Conservation (phyloP, 2,797 vertebrate species). For the Discoglossus pictus region DNA sequence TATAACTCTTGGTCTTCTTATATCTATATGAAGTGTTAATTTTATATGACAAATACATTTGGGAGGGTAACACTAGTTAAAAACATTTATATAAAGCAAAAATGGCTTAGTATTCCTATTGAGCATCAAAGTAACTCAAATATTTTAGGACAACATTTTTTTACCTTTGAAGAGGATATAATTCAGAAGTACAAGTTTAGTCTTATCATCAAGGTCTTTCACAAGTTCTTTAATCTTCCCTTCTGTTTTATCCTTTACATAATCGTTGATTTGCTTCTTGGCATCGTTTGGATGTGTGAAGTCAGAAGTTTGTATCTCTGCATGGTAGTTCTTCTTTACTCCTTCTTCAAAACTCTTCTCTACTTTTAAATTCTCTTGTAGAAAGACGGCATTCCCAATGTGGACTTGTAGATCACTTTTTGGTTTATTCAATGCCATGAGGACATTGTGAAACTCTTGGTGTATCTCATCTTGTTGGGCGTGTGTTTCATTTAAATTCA, state of each 20-base stretch:
- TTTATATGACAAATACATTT: too few species aligned
- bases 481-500: conserved; percentile 71
- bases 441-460: conserved; percentile 70
- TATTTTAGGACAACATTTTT: too few species aligned
- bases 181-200: conserved; percentile 83
- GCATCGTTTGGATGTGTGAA: conserved; percentile 69
- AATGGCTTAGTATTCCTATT: too few species aligned
- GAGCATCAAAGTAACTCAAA: too few species aligned
- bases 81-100: too few species aligned
- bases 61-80: too few species aligned
- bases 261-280: conserved; percentile 74
- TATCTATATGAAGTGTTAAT: too few species aligned
- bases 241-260: conserved; percentile 78
- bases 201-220: conserved; percentile 70
- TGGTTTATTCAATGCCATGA: conserved; percentile 61
- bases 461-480: conserved; percentile 69
- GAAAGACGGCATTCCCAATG: conserved; percentile 77
- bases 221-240: conserved; percentile 81
- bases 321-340: conserved; percentile 68
- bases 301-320: conserved; percentile 70
- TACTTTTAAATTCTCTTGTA: conserved; percentile 68
- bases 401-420: conserved; percentile 58
- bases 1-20: too few species aligned
- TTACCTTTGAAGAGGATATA: conserved; percentile 87
- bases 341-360: conserved; percentile 68